Percentiles rank a stretch among this genome's conserved stretches.
phyloP scores from a whole-genome alignment of 2,113 vertebrate species.

The Glaucidium brasilianum region DNA sequence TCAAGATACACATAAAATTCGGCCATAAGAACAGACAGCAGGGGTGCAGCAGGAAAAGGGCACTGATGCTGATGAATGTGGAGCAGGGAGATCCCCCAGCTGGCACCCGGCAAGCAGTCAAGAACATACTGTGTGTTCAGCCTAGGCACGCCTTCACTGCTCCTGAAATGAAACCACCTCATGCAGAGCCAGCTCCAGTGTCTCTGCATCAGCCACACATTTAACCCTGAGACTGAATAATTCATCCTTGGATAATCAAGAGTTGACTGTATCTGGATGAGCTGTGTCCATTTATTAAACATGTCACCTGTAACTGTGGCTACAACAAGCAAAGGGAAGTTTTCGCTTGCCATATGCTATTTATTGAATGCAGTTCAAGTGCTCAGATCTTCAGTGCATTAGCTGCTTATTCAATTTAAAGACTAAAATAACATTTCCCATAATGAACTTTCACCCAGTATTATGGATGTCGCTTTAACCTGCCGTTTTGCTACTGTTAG shows the following conservation, averaged over 20 bases:
- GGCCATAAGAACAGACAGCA: neutral
- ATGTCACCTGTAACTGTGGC: neutral
- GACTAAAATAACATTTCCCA: neutral
- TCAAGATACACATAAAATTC: neutral
- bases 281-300: neutral
- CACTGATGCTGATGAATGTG: neutral
- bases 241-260: neutral
- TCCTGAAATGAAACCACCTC: neutral
- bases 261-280: neutral
- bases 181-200: neutral
- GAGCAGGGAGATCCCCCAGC: neutral
- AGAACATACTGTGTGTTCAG: neutral
- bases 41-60: neutral
- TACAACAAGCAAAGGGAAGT: neutral
- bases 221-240: neutral
- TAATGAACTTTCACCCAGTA: neutral
- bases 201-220: accelerated
- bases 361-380: neutral
- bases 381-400: neutral
- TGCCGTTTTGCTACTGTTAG: neutral
- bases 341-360: neutral
- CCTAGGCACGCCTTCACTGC: neutral
- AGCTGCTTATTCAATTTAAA: neutral
- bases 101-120: neutral
- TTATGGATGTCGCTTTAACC: neutral